These are phyloP conservation scores for Uropsilus gracilis DNA, from an alignment of 2,113 vertebrate genomes.

Conservation along the genomic window DNA sequence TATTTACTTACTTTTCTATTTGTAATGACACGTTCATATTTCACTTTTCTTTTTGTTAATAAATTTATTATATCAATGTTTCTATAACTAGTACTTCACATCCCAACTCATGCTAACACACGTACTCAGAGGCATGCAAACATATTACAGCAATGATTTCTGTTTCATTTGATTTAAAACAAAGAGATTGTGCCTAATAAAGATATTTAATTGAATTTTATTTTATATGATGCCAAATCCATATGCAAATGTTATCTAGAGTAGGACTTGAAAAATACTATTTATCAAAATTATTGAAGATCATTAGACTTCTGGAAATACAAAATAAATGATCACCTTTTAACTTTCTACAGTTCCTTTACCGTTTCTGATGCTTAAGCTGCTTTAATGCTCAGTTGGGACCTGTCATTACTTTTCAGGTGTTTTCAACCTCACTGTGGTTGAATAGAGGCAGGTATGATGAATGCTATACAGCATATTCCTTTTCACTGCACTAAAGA, in stretches of 20 bases:
- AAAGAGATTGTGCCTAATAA: background rate
- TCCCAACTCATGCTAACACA: background rate
- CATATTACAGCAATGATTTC: background rate
- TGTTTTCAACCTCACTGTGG: slow-evolving; percentile 70
- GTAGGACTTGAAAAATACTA: background rate
- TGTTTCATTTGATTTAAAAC: slow-evolving; percentile 50
- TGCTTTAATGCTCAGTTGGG: slow-evolving; percentile 47
- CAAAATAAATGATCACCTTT: background rate
- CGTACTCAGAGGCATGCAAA: background rate
- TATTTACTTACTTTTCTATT: slow-evolving; percentile 67
- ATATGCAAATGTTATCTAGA: slow-evolving; percentile 6
- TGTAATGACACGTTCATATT: slow-evolving; percentile 39
- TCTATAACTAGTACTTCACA: background rate
- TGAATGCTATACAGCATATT: slow-evolving; percentile 64
- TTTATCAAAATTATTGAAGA: background rate
- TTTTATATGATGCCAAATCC: background rate
- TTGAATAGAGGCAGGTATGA: slow-evolving; percentile 69
- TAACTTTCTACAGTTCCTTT: slow-evolving; percentile 42
- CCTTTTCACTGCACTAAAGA: slow-evolving; percentile 69
- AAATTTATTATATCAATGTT: slow-evolving; percentile 10
- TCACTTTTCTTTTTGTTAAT: slow-evolving; percentile 62
- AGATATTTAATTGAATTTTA: slow-evolving; percentile 33
- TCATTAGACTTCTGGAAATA: background rate
- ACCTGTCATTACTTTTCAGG: slow-evolving; percentile 65
- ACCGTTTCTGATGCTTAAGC: slow-evolving; percentile 44